Percentiles rank a stretch among this genome's conserved stretches.
phyloP scores from a whole-genome alignment of 1,140 invertebrate species.

The Mycetomoellerius zeteki region DNA sequence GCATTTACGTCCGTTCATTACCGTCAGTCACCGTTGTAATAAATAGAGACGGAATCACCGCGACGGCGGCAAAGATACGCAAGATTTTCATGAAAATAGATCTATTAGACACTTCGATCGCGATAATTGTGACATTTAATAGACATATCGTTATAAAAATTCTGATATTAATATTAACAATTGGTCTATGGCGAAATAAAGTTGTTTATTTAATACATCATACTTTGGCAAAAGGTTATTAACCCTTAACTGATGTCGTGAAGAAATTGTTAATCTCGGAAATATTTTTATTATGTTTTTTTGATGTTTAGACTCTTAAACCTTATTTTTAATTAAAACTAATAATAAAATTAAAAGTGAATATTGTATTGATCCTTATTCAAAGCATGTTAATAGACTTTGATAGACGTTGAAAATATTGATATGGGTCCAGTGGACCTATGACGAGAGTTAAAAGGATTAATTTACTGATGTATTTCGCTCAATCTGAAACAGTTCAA shows the following conservation, averaged over 20 bases:
- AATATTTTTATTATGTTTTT: too few species aligned
- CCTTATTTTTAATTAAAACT: too few species aligned
- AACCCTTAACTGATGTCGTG: neutral
- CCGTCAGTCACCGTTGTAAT: neutral
- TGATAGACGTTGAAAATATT: too few species aligned
- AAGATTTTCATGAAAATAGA: neutral
- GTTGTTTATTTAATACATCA: neutral
- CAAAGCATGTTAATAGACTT: too few species aligned
- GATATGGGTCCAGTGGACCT: too few species aligned
- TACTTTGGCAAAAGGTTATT: neutral
- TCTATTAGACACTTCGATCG: neutral
- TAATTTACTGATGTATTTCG: too few species aligned
- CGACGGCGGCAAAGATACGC: neutral
- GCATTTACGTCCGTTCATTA: slow-evolving; percentile 22
- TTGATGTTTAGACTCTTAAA: too few species aligned
- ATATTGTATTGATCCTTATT: too few species aligned
- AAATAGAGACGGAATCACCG: neutral
- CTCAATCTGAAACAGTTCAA: too few species aligned
- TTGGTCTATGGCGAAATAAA: neutral
- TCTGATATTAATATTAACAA: neutral
- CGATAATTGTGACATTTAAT: neutral
- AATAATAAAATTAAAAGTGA: too few species aligned
- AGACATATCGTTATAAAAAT: neutral
- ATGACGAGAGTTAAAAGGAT: too few species aligned
- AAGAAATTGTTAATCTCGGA: too few species aligned